Base-by-base conservation (phyloP, 2,888 invertebrate species). In the Polietes domitor region DNA sequence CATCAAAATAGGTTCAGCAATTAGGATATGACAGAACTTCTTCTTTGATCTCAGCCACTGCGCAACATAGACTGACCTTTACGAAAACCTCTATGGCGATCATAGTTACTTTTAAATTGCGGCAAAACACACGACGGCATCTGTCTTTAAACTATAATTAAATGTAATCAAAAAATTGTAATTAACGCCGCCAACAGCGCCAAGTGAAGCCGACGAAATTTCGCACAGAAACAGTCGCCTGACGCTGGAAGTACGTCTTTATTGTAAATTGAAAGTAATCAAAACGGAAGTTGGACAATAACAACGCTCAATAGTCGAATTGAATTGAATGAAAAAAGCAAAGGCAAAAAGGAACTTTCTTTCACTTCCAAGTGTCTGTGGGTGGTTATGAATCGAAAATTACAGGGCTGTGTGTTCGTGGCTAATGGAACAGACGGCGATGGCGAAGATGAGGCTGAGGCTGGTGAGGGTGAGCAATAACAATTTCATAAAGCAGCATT, bases 201-300 rank as follows among this genome's bases (percentile, higher is more conserved):
- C 50, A 50, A 17, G 24, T 24, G 24, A 24, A 55, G 12, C 4
- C 21, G 15, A 6, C 6, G 10, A 58, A 26, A 58, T 58, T 58
- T 58, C 12, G 58, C 58, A 10, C 19, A n/a, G n/a, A 50, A 5
- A 6, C 32, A 32, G 9, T 12, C 7, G 55, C 17, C 15, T 43
- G 2, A 17, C 28, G 53, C 63, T 43, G 68, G 73, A 79, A 73
- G 28, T 73, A 19, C 73, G 32, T 68, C 70, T 76, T 78, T 77
- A 81, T 76, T 78, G 73, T 73, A 71, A 75, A 80, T 80, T 79
- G 76, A 80, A 80, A 73, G 82, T 82, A 84, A 84, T 85, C 78
- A 83, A 85, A 86, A 80, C 86, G 85, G 85, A 86, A 86, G 77
- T 84, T 82, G 75, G 82, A 77, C 47, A 61, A 76, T 28, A 77